Evolutionary conservation across 2,113 vertebrate species (phyloP).

Genomic region (Myotis davidii): DNA sequence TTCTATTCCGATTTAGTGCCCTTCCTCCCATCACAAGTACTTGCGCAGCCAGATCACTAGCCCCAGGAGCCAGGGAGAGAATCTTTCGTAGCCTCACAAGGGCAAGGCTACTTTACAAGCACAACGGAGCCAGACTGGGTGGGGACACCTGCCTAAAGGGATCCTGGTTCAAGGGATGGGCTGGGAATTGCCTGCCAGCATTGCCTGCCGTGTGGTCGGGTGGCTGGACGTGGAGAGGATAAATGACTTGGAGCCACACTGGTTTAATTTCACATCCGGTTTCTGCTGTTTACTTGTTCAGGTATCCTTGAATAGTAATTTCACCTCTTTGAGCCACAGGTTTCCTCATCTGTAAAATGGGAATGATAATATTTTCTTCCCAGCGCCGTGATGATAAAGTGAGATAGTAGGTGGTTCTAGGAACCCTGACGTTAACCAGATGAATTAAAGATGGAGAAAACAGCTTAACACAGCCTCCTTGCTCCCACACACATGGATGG

Average conservation of each 20-base stretch:
- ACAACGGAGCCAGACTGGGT: neutral
- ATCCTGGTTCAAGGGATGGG: neutral
- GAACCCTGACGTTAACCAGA: neutral
- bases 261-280: neutral
- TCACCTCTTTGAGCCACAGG: neutral
- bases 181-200: neutral
- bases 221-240: neutral
- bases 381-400: neutral
- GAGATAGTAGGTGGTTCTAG: neutral
- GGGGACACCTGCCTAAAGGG: neutral
- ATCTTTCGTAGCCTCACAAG: neutral
- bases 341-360: slow-evolving; percentile 30
- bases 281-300: neutral
- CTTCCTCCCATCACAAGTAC: too few relatives aligned
- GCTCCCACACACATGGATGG: neutral
- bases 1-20: too few relatives aligned
- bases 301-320: neutral
- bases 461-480: neutral
- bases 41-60: neutral
- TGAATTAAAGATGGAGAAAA: neutral
- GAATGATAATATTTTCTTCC: neutral
- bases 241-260: neutral
- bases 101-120: neutral
- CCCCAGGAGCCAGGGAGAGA: neutral
- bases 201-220: neutral